Evolutionary conservation across 2,888 invertebrate species (phyloP), one percentile per base, ranked within the genome.

Genomic region (Liodrosophila aerea): DNA sequence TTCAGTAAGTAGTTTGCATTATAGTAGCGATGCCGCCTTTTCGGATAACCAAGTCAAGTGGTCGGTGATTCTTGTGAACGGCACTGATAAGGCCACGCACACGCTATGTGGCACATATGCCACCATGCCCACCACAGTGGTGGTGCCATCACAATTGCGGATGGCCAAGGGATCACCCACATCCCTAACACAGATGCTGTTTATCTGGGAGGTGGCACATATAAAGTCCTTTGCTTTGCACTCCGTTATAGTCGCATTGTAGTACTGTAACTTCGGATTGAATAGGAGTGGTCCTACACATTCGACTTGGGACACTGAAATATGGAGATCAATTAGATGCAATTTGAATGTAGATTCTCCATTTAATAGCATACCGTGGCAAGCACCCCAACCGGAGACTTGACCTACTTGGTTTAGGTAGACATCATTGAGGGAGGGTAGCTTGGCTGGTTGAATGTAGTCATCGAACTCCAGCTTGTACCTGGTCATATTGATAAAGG

Each of bases 381-480:
- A 22, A 22, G 22, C 22, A 22, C 22, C 22, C 45, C 45, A 46
- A 9, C 45, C 45, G 9, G 45, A 45, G 16, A 34, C 18, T 4
- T 18, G 4, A 0, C 11, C 5, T 1, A 9, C 4, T 11, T 22
- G 4, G 22, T 22, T 8, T 7, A 1, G 4, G 9, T 9, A 34
- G 7, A 11, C n/a, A 7, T 44, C 33, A 4, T n/a, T 1, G 4
- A n/a, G 4, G 4, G 1, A 0, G n/a, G 27, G 7, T 4, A 46
- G 12, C 7, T 2, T n/a, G 1, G 36, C 46, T 1, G 46, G 13
- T 34, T 46, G 34, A 15, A 46, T 13, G 3, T 36, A 46, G 8
- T 34, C 36, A 46, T 46, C 27, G 15, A 36, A 46, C 27, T 12
- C 13, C 34, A 45, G 22, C 22, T 22, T 11, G 4, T 34, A 11